A percentile compares a stretch with the other conserved stretches of the same genome.
These are phyloP conservation scores for Natrix natrix DNA, from an alignment of 2,797 vertebrate genomes.

Conservation along the genomic window DNA sequence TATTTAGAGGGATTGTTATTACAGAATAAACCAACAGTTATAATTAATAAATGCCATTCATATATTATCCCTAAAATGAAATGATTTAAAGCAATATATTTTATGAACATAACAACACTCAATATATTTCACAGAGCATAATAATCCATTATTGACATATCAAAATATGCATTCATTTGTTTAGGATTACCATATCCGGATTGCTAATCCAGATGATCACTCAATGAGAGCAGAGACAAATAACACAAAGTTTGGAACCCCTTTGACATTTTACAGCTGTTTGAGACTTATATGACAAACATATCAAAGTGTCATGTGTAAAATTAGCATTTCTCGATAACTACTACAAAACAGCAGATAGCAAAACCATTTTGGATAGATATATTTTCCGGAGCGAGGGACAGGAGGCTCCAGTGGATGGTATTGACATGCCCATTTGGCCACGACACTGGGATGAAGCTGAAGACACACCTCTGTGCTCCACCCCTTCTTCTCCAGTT, in stretches of 20 bases:
- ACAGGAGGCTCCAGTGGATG: no score
- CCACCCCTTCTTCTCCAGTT: no score
- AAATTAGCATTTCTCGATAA: background rate
- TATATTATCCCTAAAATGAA: background rate
- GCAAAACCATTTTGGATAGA: background rate
- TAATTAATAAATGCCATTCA: background rate
- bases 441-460: no score
- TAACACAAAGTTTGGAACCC: background rate
- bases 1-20: background rate
- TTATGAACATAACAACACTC: background rate
- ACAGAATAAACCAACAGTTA: background rate
- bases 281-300: background rate
- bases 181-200: background rate
- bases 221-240: background rate
- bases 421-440: no score
- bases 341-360: background rate
- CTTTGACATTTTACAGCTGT: background rate
- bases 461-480: no score
- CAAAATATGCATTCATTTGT: background rate
- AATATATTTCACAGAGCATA: background rate
- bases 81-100: conserved; percentile 2
- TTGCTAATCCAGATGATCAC: background rate
- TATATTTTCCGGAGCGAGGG: background rate
- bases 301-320: background rate
- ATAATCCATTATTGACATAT: background rate